Conservation (phyloP, 2,888 invertebrate species). For the Chouioia cunea region DNA sequence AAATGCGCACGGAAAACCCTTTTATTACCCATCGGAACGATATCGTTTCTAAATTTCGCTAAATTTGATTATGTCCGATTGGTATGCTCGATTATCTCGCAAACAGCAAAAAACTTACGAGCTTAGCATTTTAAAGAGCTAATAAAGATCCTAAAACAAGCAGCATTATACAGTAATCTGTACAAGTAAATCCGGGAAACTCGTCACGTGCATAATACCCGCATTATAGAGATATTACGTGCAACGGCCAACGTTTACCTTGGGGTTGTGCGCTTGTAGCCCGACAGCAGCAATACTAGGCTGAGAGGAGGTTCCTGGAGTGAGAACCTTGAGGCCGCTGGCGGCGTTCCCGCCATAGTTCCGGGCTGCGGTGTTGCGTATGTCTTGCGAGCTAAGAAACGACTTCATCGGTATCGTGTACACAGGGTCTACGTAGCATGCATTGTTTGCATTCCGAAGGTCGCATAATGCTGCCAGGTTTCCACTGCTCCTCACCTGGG, state of each 20-base stretch:
- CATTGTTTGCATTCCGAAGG: constrained; percentile 48
- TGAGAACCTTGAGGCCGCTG: neutral
- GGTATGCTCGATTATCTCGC: too few species aligned
- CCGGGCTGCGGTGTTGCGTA: constrained; percentile 47
- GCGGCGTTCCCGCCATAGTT: constrained; percentile 1
- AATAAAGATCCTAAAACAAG: too few species aligned
- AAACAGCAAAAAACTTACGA: too few species aligned
- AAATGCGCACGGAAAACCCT: too few species aligned
- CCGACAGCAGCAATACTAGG: neutral
- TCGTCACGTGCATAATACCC: too few species aligned
- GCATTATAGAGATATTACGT: too few species aligned
- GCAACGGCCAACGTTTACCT: constrained; percentile 21
- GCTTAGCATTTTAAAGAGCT: too few species aligned
- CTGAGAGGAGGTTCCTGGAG: constrained; percentile 5
- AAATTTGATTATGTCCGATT: too few species aligned
- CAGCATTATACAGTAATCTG: too few species aligned
- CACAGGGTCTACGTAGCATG: constrained; percentile 62
- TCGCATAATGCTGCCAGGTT: constrained; percentile 53
- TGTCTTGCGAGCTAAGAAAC: constrained; percentile 65
- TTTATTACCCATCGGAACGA: too few species aligned
- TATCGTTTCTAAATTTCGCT: too few species aligned
- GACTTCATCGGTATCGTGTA: constrained; percentile 65
- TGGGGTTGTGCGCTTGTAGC: constrained; percentile 8
- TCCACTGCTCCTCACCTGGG: constrained; percentile 58
- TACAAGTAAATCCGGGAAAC: too few species aligned